phyloP scores from a whole-genome alignment of 1,140 invertebrate genomes.

The Drosophila triauraria region DNA sequence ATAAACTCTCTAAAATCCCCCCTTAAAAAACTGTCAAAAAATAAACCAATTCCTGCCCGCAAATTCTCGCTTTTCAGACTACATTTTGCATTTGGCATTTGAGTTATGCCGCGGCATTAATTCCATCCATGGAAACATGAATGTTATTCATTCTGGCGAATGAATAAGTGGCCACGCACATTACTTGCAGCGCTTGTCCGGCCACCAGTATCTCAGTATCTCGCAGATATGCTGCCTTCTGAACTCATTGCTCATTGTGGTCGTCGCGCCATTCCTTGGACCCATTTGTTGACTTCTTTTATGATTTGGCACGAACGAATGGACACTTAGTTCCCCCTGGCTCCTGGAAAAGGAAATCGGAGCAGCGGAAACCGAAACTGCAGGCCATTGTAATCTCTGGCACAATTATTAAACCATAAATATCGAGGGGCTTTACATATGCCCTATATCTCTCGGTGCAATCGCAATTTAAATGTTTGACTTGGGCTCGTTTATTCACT shows the following conservation, averaged over 20 bases:
- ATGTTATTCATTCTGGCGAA: constrained; percentile 58
- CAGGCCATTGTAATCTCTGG: constrained; percentile 21
- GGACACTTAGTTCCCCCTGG: constrained; percentile 15
- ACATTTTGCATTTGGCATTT: constrained; percentile 55
- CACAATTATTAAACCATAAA: constrained; percentile 47
- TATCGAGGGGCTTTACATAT: constrained; percentile 30
- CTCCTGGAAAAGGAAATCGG: constrained; percentile 31
- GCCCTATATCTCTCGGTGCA: constrained; percentile 34
- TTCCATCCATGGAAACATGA: constrained; percentile 62
- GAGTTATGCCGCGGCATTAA: constrained; percentile 69
- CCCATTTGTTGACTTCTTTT: constrained; percentile 52
- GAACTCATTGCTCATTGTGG: constrained; percentile 44
- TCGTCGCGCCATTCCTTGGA: neutral
- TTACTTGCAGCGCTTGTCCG: constrained; percentile 37
- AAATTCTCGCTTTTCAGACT: constrained; percentile 30
- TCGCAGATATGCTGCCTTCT: constrained; percentile 18
- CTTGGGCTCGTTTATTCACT: constrained; percentile 79
- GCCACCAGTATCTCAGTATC: constrained; percentile 8
- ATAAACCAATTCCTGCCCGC: neutral
- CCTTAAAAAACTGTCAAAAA: neutral
- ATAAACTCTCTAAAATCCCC: neutral
- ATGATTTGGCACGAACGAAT: constrained; percentile 68
- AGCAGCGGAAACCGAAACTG: constrained; percentile 25
- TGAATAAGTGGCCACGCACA: constrained; percentile 73
- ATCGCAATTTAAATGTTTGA: constrained; percentile 79